Percentiles rank a stretch among this genome's conserved stretches.
Conservation (phyloP, 2,888 invertebrate genomes). For the Lissocephala sabroskyi region DNA sequence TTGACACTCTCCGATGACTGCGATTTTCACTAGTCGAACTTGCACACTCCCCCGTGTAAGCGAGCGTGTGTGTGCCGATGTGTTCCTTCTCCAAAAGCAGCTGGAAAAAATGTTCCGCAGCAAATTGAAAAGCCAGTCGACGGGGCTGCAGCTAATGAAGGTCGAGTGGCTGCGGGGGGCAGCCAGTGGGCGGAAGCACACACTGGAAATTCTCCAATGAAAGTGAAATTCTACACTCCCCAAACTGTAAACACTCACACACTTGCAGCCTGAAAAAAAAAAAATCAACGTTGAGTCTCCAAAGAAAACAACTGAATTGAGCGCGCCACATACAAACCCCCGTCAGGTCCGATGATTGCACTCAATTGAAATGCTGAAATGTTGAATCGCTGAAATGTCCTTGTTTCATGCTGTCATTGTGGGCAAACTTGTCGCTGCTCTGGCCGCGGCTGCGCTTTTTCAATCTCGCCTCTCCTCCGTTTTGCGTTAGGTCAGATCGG, state of each 20-base stretch:
- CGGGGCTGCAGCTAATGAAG: slow-evolving; percentile 53
- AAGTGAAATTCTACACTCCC: slow-evolving; percentile 50
- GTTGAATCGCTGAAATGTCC: no score
- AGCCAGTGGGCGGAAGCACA: slow-evolving; percentile 50
- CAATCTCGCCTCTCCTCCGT: background rate
- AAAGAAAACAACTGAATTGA: slow-evolving; percentile 26
- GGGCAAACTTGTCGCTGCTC: slow-evolving; percentile 7
- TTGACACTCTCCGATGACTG: slow-evolving; percentile 27
- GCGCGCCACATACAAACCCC: background rate
- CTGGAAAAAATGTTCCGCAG: slow-evolving; percentile 45
- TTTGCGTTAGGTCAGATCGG: slow-evolving; percentile 4
- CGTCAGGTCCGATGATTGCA: slow-evolving; percentile 42
- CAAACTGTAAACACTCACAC: slow-evolving; percentile 4
- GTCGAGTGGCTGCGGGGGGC: slow-evolving; percentile 25
- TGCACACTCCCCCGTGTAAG: no score
- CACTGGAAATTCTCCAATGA: slow-evolving; percentile 53
- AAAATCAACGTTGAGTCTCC: no score
- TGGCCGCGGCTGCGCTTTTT: slow-evolving; percentile 2
- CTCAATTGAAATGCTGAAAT: slow-evolving; percentile 65
- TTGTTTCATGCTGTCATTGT: slow-evolving; percentile 29
- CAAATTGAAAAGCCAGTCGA: slow-evolving; percentile 51
- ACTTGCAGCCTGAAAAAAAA: background rate
- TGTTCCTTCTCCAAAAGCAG: slow-evolving; percentile 50
- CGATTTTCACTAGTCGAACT: slow-evolving; percentile 27
- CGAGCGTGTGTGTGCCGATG: background rate